phyloP scores from a whole-genome alignment of 2,888 invertebrate species.

The Ormyrus nitidulus region DNA sequence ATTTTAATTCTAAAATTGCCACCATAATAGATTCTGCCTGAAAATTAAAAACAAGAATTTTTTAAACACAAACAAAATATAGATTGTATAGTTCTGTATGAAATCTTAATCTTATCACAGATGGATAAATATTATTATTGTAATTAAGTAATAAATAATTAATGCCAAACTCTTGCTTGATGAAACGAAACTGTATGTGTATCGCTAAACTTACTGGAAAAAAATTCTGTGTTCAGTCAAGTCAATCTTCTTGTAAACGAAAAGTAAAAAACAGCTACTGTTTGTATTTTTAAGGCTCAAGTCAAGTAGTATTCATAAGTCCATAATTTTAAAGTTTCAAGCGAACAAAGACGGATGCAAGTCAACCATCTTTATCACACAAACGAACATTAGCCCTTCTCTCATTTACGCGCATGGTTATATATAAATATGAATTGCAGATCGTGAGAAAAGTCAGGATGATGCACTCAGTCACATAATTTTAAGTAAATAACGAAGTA shows the following conservation, averaged over 20 bases:
- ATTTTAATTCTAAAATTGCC: slow-evolving; percentile 26
- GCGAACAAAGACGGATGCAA: neutral
- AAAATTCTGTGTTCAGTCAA: slow-evolving; percentile 50
- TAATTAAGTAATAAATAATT: slow-evolving; percentile 51
- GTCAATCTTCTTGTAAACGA: slow-evolving; percentile 50
- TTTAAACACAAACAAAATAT: slow-evolving; percentile 46
- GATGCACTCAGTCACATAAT: slow-evolving; percentile 39
- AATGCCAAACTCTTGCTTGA: slow-evolving; percentile 57
- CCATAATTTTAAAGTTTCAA: slow-evolving; percentile 35
- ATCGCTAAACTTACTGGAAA: slow-evolving; percentile 42
- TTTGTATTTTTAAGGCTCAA: slow-evolving; percentile 46
- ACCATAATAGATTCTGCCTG: slow-evolving; percentile 15
- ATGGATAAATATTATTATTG: slow-evolving; percentile 51
- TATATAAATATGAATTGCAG: slow-evolving; percentile 38
- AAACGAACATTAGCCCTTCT: slow-evolving; percentile 35
- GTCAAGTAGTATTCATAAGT: slow-evolving; percentile 30
- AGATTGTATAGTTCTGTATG: slow-evolving; percentile 53
- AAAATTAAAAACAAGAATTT: slow-evolving; percentile 32
- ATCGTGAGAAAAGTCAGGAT: slow-evolving; percentile 26
- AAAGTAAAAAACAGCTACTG: slow-evolving; percentile 32
- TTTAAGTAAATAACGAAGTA: slow-evolving; percentile 39
- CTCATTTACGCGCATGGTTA: slow-evolving; percentile 48
- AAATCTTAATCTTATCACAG: slow-evolving; percentile 49
- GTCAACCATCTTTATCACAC: neutral
- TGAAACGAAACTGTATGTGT: slow-evolving; percentile 43